Percentiles rank a stretch among this genome's conserved stretches.
Evolutionary conservation across 2,797 vertebrate genomes (phyloP).

Genomic region (Microchirus variegatus): DNA sequence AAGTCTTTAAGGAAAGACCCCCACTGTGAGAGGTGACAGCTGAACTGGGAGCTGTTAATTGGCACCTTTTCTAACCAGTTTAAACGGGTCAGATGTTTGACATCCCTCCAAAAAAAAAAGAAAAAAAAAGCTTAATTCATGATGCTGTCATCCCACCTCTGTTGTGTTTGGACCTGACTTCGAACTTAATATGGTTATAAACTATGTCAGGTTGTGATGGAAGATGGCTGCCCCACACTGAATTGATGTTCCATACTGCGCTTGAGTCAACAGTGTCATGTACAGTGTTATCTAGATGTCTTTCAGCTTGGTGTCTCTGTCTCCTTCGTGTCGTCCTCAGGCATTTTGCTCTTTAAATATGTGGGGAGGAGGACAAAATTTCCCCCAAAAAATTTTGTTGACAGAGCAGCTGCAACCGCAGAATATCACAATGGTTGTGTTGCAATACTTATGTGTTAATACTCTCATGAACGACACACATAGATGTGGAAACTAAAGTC

Average conservation of each 20-base stretch:
- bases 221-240: neutral
- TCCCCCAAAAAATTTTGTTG: too few species aligned
- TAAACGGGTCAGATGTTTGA: constrained; percentile 36
- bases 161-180: neutral
- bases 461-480: too few species aligned
- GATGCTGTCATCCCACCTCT: neutral
- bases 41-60: constrained; percentile 54
- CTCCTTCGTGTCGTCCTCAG: too few species aligned
- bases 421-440: too few species aligned
- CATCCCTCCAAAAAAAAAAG: neutral
- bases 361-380: too few species aligned
- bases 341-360: too few species aligned
- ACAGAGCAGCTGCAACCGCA: too few species aligned
- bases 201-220: neutral
- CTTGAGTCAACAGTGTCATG: constrained; percentile 4
- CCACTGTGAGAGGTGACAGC: constrained; percentile 62
- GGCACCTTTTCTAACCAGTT: constrained; percentile 46
- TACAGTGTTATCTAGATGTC: neutral
- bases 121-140: neutral
- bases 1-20: constrained; percentile 73
- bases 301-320: neutral
- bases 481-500: too few species aligned
- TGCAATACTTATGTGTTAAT: too few species aligned
- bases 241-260: neutral
- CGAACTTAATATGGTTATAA: neutral